Evolutionary conservation across 1,140 invertebrate genomes (phyloP).

Genomic region (Neodiprion fabricii): DNA sequence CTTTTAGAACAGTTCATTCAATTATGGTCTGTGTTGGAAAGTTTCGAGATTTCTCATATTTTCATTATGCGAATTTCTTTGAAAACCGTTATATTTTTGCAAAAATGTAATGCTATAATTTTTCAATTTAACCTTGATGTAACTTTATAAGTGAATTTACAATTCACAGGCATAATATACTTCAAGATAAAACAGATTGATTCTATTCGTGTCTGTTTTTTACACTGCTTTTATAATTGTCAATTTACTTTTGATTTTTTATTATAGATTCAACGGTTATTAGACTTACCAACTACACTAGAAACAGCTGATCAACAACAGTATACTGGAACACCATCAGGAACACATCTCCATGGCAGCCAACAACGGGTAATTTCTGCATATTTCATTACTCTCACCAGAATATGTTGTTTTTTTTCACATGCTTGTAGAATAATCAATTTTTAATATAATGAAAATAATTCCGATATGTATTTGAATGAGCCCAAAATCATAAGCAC

Average conservation of each 20-base stretch:
- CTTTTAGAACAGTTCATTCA: no score
- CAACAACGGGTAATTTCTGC: conserved; percentile 48
- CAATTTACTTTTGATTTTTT: not conserved
- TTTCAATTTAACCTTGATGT: conserved; percentile 13
- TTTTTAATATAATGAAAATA: conserved; percentile 4
- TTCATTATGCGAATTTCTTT: no score
- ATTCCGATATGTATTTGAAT: conserved; percentile 37
- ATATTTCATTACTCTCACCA: conserved; percentile 25
- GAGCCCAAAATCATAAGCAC: no score
- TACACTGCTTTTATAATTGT: no score
- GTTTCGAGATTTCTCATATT: no score
- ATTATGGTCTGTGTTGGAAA: no score
- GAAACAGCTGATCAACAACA: conserved; percentile 75
- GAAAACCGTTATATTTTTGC: no score
- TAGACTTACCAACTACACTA: conserved; percentile 88
- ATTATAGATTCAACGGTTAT: conserved; percentile 79
- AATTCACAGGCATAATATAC: no score
- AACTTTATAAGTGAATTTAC: not conserved
- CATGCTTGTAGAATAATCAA: not conserved
- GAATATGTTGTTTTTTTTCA: conserved; percentile 28
- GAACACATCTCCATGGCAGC: conserved; percentile 48
- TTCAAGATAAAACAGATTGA: no score
- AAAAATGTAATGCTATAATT: no score
- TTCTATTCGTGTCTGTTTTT: no score
- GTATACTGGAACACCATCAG: conserved; percentile 46